Evolutionary conservation across 2,113 vertebrate genomes (phyloP).

Genomic region (Acrocephalus arundinaceus): DNA sequence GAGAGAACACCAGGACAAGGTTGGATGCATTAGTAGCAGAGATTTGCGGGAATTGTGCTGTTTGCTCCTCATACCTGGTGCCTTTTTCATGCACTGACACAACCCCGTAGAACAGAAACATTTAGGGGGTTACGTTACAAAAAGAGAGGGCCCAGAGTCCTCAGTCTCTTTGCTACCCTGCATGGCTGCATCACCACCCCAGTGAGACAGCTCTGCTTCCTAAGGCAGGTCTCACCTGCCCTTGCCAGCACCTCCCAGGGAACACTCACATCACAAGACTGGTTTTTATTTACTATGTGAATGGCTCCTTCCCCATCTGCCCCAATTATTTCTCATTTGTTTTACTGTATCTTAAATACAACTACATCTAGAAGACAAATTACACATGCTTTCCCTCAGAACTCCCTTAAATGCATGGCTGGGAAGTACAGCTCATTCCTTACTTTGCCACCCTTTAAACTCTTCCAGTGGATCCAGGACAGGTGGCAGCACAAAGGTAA

Average conservation of each 20-base stretch:
- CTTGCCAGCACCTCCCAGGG: neutral
- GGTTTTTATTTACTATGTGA: neutral
- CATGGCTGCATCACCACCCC: neutral
- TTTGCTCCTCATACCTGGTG: neutral
- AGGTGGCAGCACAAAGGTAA: neutral
- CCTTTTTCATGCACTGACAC: neutral
- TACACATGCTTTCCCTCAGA: neutral
- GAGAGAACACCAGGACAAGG: neutral
- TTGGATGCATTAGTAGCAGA: conserved; percentile 27
- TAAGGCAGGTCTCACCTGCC: neutral
- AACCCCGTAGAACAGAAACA: accelerated
- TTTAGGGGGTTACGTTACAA: neutral
- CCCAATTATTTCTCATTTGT: neutral
- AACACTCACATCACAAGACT: neutral
- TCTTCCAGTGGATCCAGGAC: neutral
- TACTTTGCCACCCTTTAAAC: neutral
- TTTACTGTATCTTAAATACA: neutral
- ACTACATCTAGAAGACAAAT: neutral
- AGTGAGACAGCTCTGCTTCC: neutral
- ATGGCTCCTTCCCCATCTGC: neutral
- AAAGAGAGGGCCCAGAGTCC: neutral
- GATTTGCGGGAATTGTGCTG: neutral
- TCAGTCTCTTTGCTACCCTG: accelerated
- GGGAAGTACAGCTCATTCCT: neutral
- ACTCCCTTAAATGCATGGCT: neutral